Evolutionary conservation across 23 tunicate genomes (phyloP), one percentile per base, ranked within the genome.

Genomic region (Trididemnum nubilum): DNA sequence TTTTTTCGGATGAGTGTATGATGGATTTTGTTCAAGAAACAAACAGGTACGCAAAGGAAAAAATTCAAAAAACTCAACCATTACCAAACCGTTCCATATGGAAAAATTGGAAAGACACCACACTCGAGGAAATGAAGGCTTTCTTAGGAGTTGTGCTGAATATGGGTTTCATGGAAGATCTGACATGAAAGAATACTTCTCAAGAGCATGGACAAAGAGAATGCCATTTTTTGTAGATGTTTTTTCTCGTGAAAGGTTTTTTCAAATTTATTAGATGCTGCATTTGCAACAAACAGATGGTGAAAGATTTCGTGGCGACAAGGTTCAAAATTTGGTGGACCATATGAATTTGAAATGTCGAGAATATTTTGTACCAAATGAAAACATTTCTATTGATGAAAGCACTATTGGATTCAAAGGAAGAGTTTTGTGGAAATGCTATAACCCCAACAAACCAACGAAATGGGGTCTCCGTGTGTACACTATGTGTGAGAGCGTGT

Each of bases 391-490:
- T 2, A 73, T 79, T 63, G 83, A 77, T 54, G 81, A 77, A 32
- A 77, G 81, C 38, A 77, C 81, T 5, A 67, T 77, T 25, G 81
- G 81, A 5, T 81, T 65, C 73, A 79, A 64, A 36, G 85, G 85
- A 37, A 37, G 85, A 27, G 65, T 64, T 35, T 23, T 37, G 23
- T 81, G 65, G 59, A 81, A 81, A 64, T 65, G 76, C 0, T 81
- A 66, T 32, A 81, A 81, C 39, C 85, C 85, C 2, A 60, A 81
- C n/a, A 81, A 81, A 36, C 85, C 85, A 9, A 81, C 74, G 4
- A 81, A 81, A 37, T 81, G 85, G 85, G 85, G 85, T 7, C 35
- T 81, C 7, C 75, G 85, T 1, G 60, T 81, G 34, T 64, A 52
- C 31, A 67, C 54, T n/a, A 38, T 77, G 19, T 77, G 36, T 2